Evolutionary conservation across 2,888 invertebrate species (phyloP).

Genomic region (Pinctada fucata): DNA sequence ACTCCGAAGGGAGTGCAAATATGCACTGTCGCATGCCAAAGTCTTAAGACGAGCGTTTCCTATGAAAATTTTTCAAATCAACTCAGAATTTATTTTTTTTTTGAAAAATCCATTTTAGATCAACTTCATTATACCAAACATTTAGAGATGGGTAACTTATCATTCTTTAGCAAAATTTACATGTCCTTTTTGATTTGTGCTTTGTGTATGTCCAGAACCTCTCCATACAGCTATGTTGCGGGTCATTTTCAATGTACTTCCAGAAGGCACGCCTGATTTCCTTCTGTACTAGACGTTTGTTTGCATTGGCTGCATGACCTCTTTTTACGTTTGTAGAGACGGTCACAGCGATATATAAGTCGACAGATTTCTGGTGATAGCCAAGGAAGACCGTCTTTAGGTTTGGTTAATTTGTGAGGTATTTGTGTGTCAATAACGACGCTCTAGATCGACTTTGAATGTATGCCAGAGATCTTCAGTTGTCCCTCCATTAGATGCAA

Average conservation of each 20-base stretch:
- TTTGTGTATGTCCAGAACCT: slow-evolving; percentile 33
- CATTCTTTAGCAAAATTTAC: no score
- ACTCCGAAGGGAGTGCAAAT: no score
- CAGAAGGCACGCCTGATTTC: slow-evolving; percentile 30
- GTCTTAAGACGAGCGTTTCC: no score
- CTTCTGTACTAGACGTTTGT: slow-evolving; percentile 14
- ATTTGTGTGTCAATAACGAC: slow-evolving; percentile 26
- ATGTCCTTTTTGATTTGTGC: no score
- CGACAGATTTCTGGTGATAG: no score
- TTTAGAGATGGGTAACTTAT: no score
- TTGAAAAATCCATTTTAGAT: no score
- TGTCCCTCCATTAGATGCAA: not conserved
- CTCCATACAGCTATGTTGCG: not conserved
- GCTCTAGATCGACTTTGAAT: slow-evolving; percentile 20
- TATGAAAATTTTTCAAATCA: no score
- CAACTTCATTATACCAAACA: no score
- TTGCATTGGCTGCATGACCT: slow-evolving; percentile 23
- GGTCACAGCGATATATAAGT: slow-evolving; percentile 31
- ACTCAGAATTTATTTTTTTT: no score
- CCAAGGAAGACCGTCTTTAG: no score
- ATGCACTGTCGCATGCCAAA: no score
- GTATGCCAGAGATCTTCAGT: slow-evolving; percentile 25
- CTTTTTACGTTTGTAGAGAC: slow-evolving; percentile 29
- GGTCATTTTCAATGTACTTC: slow-evolving; percentile 24
- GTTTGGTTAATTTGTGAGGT: slow-evolving; percentile 21